These are phyloP conservation scores for Oligia fasciuncula DNA, from an alignment of 2,888 invertebrate species.

Conservation along the genomic window DNA sequence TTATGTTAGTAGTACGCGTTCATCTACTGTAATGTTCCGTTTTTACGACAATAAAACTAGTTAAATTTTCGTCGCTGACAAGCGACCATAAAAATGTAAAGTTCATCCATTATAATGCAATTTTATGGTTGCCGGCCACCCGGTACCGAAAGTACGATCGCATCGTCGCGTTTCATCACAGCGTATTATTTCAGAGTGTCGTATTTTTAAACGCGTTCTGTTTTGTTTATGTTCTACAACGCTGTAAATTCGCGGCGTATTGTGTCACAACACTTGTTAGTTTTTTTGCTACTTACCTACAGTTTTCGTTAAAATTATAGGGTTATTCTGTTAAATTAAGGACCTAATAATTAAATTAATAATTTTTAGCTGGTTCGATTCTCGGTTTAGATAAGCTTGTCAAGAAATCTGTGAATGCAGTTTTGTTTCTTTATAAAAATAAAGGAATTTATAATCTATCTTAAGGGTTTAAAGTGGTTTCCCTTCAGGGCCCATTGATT, in stretches of 20 bases:
- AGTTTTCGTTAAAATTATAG: neutral
- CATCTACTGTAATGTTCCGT: neutral
- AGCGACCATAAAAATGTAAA: slow-evolving; percentile 59
- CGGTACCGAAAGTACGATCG: slow-evolving; percentile 33
- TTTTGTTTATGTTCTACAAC: slow-evolving; percentile 31
- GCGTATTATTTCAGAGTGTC: slow-evolving; percentile 40
- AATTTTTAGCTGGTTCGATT: too few species aligned
- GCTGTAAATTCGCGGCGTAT: slow-evolving; percentile 2
- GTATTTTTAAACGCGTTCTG: slow-evolving; percentile 24
- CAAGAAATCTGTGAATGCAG: too few species aligned
- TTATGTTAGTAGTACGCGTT: neutral
- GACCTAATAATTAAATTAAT: too few species aligned
- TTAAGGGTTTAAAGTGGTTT: too few species aligned
- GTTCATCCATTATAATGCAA: slow-evolving; percentile 56
- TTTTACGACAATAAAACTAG: slow-evolving; percentile 28
- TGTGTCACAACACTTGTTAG: neutral
- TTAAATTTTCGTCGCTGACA: slow-evolving; percentile 37
- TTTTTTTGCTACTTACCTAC: neutral
- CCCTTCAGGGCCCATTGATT: too few species aligned
- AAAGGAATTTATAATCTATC: too few species aligned
- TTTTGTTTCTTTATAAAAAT: too few species aligned
- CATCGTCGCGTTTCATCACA: slow-evolving; percentile 40
- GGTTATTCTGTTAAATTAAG: neutral
- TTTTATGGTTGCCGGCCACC: slow-evolving; percentile 52
- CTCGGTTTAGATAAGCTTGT: too few species aligned